Evolutionary conservation across 1,140 invertebrate genomes (phyloP), one percentile per base, ranked within the genome.

Genomic region (Hydropsyche tenuis): DNA sequence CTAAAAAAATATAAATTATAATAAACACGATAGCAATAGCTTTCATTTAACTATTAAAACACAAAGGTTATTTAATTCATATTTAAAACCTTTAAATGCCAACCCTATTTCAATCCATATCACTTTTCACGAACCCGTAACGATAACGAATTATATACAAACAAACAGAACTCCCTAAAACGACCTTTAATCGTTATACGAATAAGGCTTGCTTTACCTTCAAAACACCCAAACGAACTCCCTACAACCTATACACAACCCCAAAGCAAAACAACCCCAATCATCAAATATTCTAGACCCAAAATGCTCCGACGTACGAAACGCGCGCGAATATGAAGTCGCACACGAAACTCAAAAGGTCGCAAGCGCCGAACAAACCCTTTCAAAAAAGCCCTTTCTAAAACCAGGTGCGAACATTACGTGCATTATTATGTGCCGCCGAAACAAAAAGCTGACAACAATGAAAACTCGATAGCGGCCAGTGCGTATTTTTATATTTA

Each of bases 101-200:
- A 60, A 20, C 56, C 56, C 23, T 14, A 27, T 7, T 11, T 1
- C 7, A 3, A 7, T 18, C 25, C 20, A 14, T 60, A 60, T 60
- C 56, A 11, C 56, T 14, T 60, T 60, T 60, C 56, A 11, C 20
- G 23, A 60, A n/a, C 56, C 25, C 23, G 22, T 23, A 60, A 60
- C 56, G 23, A 60, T 60, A 60, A 60, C 56, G 23, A 60, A 60
- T 60, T 60, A 60, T 60, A 60, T 60, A 60, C 56, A 60, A 60
- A 60, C 48, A 7, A 23, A 60, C 20, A 23, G 9, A 12, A 14
- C 56, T 25, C 1, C 1, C 56, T 12, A 60, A 60, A 60, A 25
- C n/a, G 22, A 20, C 0, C 56, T 14, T 23, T 60, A 27, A 7
- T 18, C 11, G 23, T 9, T 1, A 9, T 23, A 1, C 7, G 22